Base-by-base conservation (phyloP, 2,888 invertebrate genomes). In the Dorcus parallelipipedus region DNA sequence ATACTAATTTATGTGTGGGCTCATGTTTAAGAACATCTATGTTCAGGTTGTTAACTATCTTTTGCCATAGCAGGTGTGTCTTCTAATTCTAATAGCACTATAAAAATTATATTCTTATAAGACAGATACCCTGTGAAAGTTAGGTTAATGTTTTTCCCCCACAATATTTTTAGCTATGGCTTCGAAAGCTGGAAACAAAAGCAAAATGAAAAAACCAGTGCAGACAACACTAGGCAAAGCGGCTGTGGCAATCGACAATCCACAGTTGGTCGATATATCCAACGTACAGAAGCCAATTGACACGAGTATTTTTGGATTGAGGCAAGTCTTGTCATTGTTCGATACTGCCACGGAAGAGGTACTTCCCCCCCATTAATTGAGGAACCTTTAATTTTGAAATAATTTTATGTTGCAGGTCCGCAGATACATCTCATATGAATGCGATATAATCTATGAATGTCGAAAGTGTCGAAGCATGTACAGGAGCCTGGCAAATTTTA, bases 381-480 rank as follows among this genome's bases (percentile, higher is more conserved):
- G 3, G n/a, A 43, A 39, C 17, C 40, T 38, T 8, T 79, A 78
- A 73, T 57, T 54, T 26, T 54, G 45, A 20, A 26, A 20, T 20
- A 45, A 42, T 39, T 23, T 10, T 49, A 9, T 41, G 7, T 80
- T 84, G 68, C 78, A 92, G 90, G 84, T 92, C 23, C 86, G 87
- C 66, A 82, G 85, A 66, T 80, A 93, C 53, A 80, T 96, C 39
- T 80, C 87, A 38, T 85, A 89, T 71, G 95, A 96, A 80, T 95
- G 95, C 82, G 91, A 93, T 75, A 78, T 95, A 58, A 84, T 96
- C 69, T 91, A 92, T 78, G 96, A 96, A 78, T 96, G 96, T 78
- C 89, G 89, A 76, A 85, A 90, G 17, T 96, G 96, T 73, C 84
- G 89, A 39, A 92, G 89, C 71, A 82, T 96, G 71, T 95, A 93